Conservation (phyloP, 2,113 vertebrate genomes). For the Microcebus tavaratra region DNA sequence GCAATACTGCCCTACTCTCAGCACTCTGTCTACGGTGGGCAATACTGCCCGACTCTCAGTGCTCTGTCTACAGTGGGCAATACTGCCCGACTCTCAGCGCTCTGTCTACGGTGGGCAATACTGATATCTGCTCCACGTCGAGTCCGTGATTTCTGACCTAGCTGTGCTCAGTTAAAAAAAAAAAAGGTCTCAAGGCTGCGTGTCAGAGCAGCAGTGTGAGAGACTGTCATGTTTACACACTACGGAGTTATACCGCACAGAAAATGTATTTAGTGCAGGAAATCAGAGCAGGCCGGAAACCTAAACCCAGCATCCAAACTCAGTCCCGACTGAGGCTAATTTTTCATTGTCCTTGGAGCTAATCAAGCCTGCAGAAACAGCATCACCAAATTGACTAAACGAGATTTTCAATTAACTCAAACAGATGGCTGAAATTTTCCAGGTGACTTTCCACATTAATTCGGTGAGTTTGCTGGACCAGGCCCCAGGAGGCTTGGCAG, state of each 20-base stretch:
- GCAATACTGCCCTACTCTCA: not conserved
- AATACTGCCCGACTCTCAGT: not conserved
- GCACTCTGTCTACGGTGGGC: no score
- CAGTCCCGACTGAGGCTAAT: not conserved
- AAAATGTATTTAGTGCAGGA: not conserved
- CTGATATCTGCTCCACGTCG: fast-evolving
- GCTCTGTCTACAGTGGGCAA: no score
- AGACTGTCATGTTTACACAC: fast-evolving
- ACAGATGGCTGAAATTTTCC: slow-evolving; percentile 75
- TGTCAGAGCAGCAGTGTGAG: not conserved
- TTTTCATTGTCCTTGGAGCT: slow-evolving; percentile 70
- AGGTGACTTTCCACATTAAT: slow-evolving; percentile 71
- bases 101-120: fast-evolving
- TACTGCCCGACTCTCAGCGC: not conserved
- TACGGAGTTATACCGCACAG: fast-evolving
- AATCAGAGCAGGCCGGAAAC: not conserved
- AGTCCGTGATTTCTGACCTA: not conserved
- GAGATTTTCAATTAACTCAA: slow-evolving; percentile 73
- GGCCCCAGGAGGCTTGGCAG: slow-evolving; percentile 31
- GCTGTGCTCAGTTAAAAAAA: not conserved
- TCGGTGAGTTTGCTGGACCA: not conserved
- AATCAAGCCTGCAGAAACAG: slow-evolving; percentile 61
- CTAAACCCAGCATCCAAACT: not conserved
- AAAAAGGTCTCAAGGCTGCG: not conserved
- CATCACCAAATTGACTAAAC: slow-evolving; percentile 60